Base-by-base conservation (phyloP, 2,113 vertebrate species). In the Burhinus bistriatus region DNA sequence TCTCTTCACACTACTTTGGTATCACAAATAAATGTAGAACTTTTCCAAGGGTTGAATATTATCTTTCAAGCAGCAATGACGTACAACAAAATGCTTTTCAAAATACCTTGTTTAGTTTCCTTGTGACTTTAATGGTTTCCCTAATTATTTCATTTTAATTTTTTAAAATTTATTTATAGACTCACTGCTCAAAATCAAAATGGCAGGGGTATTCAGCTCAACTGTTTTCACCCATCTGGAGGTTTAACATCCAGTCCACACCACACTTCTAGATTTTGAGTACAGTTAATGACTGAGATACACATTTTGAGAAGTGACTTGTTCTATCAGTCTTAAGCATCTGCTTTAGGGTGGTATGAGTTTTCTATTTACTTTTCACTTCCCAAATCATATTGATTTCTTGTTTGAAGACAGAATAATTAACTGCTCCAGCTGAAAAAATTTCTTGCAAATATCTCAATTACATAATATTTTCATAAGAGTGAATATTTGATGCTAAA, bases 151-250 rank as follows among this genome's bases (percentile, higher is more conserved):
- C 2, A 57, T 45, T 62, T 66, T 62, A 52, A 45, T 16, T 77
- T 88, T 47, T 5, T 20, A 19, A 69, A 61, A 22, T 10, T 7
- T 55, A 18, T 6, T 38, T 47, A 29, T 10, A n/a, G 8, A 38
- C 66, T 52, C 57, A n/a, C 9, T 30, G 11, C 3, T 42, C 7
- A 34, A 52, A 66, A 75, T 51, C 22, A 29, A 51, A 45, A 27
- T 26, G 2, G 6, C 6, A 68, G 4, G 2, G 2, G 1, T 13
- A 19, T 49, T 54, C 20, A 61, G 4, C 8, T 61, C 19, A 52
- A 34, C 5, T 21, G 2, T 21, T 34, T 52, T 83, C 57, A 36
- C 2, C 11, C 5, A 38, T 57, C 34, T 66, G 19, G 15, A 36
- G 7, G 11, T 57, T 75, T n/a, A 76, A 58, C 11, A 22, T 36